Percentiles rank a stretch among this genome's conserved stretches.
phyloP scores from a whole-genome alignment of 2,113 vertebrate species.

The Zosterops borbonicus region DNA sequence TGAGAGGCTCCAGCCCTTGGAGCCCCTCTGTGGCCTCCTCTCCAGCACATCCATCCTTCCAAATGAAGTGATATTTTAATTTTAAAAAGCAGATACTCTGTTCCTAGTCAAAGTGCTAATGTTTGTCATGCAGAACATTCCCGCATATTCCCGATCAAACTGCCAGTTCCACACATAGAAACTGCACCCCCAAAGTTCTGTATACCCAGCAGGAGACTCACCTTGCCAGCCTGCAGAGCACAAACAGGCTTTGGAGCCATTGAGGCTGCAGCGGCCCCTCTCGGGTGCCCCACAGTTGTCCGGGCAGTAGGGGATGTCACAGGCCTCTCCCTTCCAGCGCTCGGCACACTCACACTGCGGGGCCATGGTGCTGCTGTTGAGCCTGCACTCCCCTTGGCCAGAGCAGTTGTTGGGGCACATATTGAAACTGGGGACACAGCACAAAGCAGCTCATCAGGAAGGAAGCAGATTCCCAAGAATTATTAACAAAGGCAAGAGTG shows the following conservation, averaged over 20 bases:
- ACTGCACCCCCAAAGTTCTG: neutral
- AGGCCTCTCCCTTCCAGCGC: slow-evolving; percentile 91
- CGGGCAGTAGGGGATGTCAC: slow-evolving; percentile 86
- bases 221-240: slow-evolving; percentile 91
- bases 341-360: slow-evolving; percentile 83
- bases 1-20: neutral
- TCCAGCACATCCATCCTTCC: neutral
- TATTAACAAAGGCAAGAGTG: neutral
- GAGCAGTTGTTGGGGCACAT: slow-evolving; percentile 95
- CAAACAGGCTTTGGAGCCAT: slow-evolving; percentile 72
- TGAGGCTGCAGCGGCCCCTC: slow-evolving; percentile 77
- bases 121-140: neutral
- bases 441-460: slow-evolving; percentile 4
- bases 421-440: slow-evolving; percentile 78
- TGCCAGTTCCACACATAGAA: rapidly evolving
- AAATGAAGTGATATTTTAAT: neutral
- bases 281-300: slow-evolving; percentile 80
- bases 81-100: neutral
- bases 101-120: neutral
- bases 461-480: neutral
- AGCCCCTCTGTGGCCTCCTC: neutral
- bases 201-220: neutral
- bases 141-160: neutral
- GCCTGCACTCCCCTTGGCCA: slow-evolving; percentile 82
- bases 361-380: slow-evolving; percentile 57